A percentile compares a stretch with the other conserved stretches of the same genome.
Evolutionary conservation across 2,113 vertebrate species (phyloP).

Genomic region (Alligator mississippiensis): DNA sequence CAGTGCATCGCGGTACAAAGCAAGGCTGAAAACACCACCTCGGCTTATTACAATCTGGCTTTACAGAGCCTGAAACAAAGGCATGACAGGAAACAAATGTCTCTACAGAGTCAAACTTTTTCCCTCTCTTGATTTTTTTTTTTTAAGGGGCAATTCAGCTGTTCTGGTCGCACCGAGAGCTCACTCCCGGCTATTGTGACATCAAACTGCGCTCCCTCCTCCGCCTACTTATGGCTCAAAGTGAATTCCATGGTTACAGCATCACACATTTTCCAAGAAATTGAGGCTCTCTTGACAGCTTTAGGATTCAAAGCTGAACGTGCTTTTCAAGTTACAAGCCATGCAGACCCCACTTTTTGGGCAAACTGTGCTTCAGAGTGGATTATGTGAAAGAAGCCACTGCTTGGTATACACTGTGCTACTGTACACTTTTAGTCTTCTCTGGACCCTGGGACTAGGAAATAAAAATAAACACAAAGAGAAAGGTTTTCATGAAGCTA

Average conservation of each 20-base stretch:
- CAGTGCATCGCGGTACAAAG: constrained; percentile 55
- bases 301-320: accelerated
- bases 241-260: neutral
- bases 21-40: constrained; percentile 37
- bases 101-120: neutral
- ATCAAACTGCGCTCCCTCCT: neutral
- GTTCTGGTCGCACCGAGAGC: neutral
- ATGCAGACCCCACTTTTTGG: neutral
- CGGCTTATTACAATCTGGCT: constrained; percentile 27
- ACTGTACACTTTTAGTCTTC: neutral
- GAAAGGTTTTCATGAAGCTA: neutral
- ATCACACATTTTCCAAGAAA: accelerated
- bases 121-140: neutral
- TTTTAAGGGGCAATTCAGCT: neutral
- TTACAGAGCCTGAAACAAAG: constrained; percentile 50
- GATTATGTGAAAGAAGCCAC: no score
- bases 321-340: accelerated
- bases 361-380: no score
- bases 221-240: neutral
- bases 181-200: neutral
- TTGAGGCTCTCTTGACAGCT: neutral
- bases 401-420: neutral
- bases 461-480: neutral
- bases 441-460: neutral
- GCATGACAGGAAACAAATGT: constrained; percentile 40